Base-by-base conservation (phyloP, 1,140 invertebrate genomes). In the Polyergus mexicanus region DNA sequence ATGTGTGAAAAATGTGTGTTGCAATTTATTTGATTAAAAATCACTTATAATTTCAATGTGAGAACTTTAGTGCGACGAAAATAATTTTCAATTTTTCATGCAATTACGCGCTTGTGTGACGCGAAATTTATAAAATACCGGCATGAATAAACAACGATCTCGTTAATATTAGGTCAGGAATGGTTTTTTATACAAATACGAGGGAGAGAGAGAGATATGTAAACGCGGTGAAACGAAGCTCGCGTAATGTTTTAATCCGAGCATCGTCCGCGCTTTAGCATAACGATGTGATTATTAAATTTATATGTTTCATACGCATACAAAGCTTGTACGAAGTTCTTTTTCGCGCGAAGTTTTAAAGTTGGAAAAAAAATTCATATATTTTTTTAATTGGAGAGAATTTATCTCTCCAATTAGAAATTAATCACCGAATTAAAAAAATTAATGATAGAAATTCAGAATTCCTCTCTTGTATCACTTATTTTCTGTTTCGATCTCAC, bases 151-250 rank as follows among this genome's bases (percentile, higher is more conserved):
- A 83, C 78, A 83, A 83, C 38, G 68, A 72, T 72, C 19, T 32
- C 41, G 68, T 83, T 83, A 83, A 83, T 74, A 60, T 44, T 41
- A 83, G 71, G 77, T 80, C 54, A 25, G 68, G 19, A 60, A 54
- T 58, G 54, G 72, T 72, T 81, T 78, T 69, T 83, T 68, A 16
- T 44, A 35, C n/a, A 60, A 81, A 32, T 54, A n/a, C 6, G 54
- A 60, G 78, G 16, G 47, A 51, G 13, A 44, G 41, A 44, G 41
- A 44, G 7, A 81, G 35, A 74, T 60, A 62, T 83, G 68, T 74
- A 83, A 83, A 72, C 68, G 66, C 54, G 68, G n/a, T 56, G 78
- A 74, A 83, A 83, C 78, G 78, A 83, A 72, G 78, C 78, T 72
- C 54, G 68, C 54, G 68, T 72, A 83, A 83, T 83, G 56, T 83